phyloP scores from a whole-genome alignment of 2,888 invertebrate genomes.

The Megastigmus dorsalis region DNA sequence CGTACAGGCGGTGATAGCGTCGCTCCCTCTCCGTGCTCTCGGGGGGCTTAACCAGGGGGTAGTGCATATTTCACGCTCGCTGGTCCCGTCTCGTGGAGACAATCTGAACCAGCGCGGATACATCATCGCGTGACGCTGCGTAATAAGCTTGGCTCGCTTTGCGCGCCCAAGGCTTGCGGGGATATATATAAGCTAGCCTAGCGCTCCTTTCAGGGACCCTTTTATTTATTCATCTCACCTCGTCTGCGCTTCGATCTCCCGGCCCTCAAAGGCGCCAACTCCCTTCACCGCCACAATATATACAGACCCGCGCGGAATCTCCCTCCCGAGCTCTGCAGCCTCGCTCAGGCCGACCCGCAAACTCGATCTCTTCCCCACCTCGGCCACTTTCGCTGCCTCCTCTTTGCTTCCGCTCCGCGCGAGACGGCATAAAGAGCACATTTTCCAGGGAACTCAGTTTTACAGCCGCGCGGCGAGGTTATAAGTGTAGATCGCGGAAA shows the following conservation, averaged over 20 bases:
- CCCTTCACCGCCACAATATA: too few relatives aligned
- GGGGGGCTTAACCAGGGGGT: conserved; percentile 68
- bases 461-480: neutral
- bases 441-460: too few relatives aligned
- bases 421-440: neutral
- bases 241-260: neutral
- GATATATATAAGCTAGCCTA: too few relatives aligned
- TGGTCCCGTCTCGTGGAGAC: conserved; percentile 74
- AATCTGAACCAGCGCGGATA: conserved; percentile 73
- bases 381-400: neutral
- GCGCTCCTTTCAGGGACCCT: conserved; percentile 6
- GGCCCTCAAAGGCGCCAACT: neutral
- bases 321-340: neutral
- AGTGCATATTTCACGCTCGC: conserved; percentile 74
- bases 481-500: neutral
- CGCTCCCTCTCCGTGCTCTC: conserved; percentile 52
- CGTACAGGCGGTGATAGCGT: neutral
- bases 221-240: conserved; percentile 43
- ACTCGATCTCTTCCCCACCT: neutral
- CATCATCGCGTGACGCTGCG: conserved; percentile 73
- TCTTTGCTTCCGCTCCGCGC: neutral
- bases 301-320: too few relatives aligned
- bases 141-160: conserved; percentile 44
- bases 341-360: neutral
- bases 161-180: neutral